Percentiles rank a stretch among this genome's conserved stretches.
phyloP scores from a whole-genome alignment of 2,888 invertebrate species.

The Macrophya annulata region DNA sequence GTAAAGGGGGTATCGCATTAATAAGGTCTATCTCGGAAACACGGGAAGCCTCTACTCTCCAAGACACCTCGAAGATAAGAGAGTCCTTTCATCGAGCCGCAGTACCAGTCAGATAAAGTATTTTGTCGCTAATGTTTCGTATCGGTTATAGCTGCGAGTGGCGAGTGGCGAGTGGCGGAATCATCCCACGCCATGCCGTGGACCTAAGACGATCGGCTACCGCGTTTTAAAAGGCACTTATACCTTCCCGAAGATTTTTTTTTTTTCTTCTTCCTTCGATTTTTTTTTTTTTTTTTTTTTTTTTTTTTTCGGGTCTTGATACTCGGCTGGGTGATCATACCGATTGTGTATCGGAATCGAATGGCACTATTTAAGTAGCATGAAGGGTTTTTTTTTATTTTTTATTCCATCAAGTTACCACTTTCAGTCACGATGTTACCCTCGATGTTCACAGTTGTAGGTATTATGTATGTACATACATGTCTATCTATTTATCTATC shows the following conservation, averaged over 20 bases:
- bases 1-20: slow-evolving; percentile 73
- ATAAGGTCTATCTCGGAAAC: slow-evolving; percentile 77
- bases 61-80: slow-evolving; percentile 74
- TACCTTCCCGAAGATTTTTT: slow-evolving; percentile 19
- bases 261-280: too few relatives aligned
- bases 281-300: neutral
- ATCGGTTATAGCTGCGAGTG: slow-evolving; percentile 57
- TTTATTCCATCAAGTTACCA: slow-evolving; percentile 6
- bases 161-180: slow-evolving; percentile 36
- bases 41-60: slow-evolving; percentile 77
- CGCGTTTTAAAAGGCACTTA: slow-evolving; percentile 53
- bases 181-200: slow-evolving; percentile 19
- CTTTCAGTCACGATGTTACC: slow-evolving; percentile 37
- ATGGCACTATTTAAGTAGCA: neutral
- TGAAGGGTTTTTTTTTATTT: too few relatives aligned
- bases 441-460: slow-evolving; percentile 8
- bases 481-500: neutral
- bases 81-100: slow-evolving; percentile 75
- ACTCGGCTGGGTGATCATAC: neutral
- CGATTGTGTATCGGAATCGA: neutral
- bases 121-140: slow-evolving; percentile 70
- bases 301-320: neutral
- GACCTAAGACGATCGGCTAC: slow-evolving; percentile 23
- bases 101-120: slow-evolving; percentile 69
- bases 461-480: neutral